Evolutionary conservation across 2,888 invertebrate genomes (phyloP).

Genomic region (Anodontia alba): DNA sequence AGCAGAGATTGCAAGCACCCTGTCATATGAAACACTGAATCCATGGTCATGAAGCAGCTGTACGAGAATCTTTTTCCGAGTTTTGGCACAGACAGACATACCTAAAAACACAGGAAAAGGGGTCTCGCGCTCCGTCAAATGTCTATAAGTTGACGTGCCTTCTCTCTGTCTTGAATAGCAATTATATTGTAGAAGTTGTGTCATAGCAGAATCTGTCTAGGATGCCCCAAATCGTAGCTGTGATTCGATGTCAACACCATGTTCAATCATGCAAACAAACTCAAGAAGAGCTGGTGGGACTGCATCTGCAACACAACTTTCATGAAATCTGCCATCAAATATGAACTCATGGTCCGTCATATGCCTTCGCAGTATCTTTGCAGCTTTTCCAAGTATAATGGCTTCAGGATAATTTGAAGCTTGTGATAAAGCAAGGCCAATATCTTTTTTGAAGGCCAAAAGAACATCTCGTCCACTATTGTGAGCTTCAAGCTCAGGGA

Average conservation of each 20-base stretch:
- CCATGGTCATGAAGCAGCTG: constrained; percentile 11
- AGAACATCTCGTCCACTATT: constrained; percentile 33
- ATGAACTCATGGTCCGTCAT: constrained; percentile 42
- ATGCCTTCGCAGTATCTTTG: constrained; percentile 56
- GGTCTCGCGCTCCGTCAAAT: constrained; percentile 45
- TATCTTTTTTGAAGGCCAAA: constrained; percentile 47
- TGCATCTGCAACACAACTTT: constrained; percentile 40
- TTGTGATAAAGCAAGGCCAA: constrained; percentile 45
- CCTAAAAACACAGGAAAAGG: constrained; percentile 34
- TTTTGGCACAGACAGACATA: constrained; percentile 20
- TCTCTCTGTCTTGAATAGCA: too few species aligned
- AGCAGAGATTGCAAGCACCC: constrained; percentile 66
- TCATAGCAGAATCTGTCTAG: constrained; percentile 37
- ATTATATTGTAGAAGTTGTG: too few species aligned
- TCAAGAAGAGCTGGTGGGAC: constrained; percentile 35
- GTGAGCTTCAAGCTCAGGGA: constrained; percentile 57
- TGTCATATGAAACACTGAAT: constrained; percentile 64
- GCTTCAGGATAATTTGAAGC: constrained; percentile 44
- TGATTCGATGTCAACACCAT: constrained; percentile 41
- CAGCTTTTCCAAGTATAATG: constrained; percentile 66
- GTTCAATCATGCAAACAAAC: constrained; percentile 54
- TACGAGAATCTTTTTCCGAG: constrained; percentile 23
- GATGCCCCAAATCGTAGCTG: constrained; percentile 37
- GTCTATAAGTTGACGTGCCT: too few species aligned
- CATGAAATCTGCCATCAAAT: constrained; percentile 51